These are phyloP conservation scores for Sclerurus mexicanus DNA, from an alignment of 2,113 vertebrate genomes.

Conservation along the genomic window DNA sequence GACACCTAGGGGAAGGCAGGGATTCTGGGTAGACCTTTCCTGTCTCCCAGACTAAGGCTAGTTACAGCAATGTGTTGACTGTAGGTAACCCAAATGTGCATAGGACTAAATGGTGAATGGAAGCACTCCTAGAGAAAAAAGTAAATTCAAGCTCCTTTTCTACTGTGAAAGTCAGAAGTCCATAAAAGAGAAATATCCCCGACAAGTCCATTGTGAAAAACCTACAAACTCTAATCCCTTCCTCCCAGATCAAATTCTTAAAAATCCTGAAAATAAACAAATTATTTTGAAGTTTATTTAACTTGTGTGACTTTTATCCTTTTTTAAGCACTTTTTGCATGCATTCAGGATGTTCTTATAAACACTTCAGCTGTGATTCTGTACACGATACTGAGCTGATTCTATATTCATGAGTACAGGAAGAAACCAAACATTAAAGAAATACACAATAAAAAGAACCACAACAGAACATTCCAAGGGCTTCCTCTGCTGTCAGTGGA, in stretches of 20 bases:
- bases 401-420: neutral
- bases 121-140: neutral
- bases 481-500: neutral
- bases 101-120: neutral
- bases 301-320: neutral
- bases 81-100: accelerated
- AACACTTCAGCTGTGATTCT: neutral
- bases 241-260: neutral
- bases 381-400: neutral
- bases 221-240: neutral
- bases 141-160: neutral
- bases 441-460: neutral
- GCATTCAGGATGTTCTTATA: neutral
- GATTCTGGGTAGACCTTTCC: neutral
- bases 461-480: neutral
- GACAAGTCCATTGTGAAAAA: neutral
- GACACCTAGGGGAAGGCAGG: neutral
- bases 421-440: neutral
- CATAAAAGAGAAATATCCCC: neutral
- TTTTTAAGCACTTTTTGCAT: neutral
- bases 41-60: neutral
- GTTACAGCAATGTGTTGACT: neutral
- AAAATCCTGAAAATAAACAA: neutral
- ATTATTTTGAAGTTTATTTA: neutral
- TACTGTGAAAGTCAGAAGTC: neutral